Percentiles rank a stretch among this genome's conserved stretches.
These are phyloP conservation scores for Lepus townsendii DNA, from an alignment of 2,797 vertebrate species.

Conservation along the genomic window DNA sequence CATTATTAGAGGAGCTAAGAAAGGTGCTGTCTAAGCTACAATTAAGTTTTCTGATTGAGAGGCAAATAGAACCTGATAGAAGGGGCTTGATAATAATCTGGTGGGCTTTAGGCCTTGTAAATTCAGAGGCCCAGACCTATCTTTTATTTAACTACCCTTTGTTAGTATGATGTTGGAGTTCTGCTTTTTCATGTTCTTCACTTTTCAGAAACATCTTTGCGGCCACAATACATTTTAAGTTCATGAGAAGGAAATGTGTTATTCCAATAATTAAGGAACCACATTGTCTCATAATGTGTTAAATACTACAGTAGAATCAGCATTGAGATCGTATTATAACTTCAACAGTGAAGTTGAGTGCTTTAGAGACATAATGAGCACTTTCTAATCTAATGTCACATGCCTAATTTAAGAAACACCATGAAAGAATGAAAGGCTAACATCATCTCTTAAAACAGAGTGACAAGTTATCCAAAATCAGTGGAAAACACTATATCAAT, in stretches of 20 bases:
- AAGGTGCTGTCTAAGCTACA: too few relatives aligned
- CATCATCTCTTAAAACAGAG: background rate
- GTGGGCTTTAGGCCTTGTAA: too few relatives aligned
- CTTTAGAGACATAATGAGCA: background rate
- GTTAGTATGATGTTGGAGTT: background rate
- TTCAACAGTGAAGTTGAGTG: background rate
- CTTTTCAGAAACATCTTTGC: background rate
- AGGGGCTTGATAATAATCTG: too few relatives aligned
- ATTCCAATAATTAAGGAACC: background rate
- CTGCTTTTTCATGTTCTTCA: background rate
- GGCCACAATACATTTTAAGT: background rate
- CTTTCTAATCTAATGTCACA: background rate
- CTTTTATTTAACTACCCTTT: background rate
- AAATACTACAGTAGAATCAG: background rate
- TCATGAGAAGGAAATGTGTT: background rate
- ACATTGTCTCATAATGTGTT: background rate
- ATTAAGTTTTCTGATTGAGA: too few relatives aligned
- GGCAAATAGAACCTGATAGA: too few relatives aligned
- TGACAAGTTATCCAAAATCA: background rate
- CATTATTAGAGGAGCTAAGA: too few relatives aligned
- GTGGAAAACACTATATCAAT: background rate
- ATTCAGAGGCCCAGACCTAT: too few relatives aligned
- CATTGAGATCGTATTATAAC: background rate
- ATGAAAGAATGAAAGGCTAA: background rate
- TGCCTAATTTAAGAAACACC: background rate